Percentiles rank a stretch among this genome's conserved stretches.
phyloP scores from a whole-genome alignment of 1,140 invertebrate genomes.

The Trichoplusia ni region DNA sequence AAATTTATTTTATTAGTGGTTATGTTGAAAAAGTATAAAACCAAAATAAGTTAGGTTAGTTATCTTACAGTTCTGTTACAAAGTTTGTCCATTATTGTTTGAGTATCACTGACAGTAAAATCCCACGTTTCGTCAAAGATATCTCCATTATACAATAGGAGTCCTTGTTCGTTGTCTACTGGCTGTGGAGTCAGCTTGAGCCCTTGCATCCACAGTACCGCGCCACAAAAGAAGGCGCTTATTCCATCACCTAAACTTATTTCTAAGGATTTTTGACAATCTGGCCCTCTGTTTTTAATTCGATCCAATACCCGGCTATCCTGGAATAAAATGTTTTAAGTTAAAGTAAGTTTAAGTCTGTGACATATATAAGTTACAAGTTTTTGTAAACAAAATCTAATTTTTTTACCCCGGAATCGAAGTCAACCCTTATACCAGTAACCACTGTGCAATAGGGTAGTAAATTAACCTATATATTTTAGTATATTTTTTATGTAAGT shows the following conservation, averaged over 20 bases:
- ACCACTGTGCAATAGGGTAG: no score
- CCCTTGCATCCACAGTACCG: constrained; percentile 78
- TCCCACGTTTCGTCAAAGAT: constrained; percentile 70
- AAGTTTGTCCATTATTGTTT: constrained; percentile 59
- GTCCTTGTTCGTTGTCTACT: constrained; percentile 60
- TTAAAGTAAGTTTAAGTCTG: constrained; percentile 23
- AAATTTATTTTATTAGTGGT: neutral
- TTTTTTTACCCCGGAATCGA: no score
- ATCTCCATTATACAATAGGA: constrained; percentile 78
- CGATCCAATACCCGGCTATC: constrained; percentile 53
- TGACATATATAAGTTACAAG: neutral
- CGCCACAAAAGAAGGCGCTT: constrained; percentile 55
- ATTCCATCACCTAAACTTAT: constrained; percentile 36
- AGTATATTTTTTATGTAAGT: neutral
- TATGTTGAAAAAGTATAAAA: neutral
- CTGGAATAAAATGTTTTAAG: no score
- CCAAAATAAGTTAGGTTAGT: neutral
- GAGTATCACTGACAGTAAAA: constrained; percentile 55
- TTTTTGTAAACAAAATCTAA: no score
- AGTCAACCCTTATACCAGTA: no score
- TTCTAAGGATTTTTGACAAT: constrained; percentile 42
- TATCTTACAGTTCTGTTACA: constrained; percentile 41
- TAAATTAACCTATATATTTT: no score
- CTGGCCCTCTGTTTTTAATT: constrained; percentile 72
- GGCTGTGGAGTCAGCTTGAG: constrained; percentile 59